Evolutionary conservation across 1,140 invertebrate genomes (phyloP).

Genomic region (Goniozus legneri): DNA sequence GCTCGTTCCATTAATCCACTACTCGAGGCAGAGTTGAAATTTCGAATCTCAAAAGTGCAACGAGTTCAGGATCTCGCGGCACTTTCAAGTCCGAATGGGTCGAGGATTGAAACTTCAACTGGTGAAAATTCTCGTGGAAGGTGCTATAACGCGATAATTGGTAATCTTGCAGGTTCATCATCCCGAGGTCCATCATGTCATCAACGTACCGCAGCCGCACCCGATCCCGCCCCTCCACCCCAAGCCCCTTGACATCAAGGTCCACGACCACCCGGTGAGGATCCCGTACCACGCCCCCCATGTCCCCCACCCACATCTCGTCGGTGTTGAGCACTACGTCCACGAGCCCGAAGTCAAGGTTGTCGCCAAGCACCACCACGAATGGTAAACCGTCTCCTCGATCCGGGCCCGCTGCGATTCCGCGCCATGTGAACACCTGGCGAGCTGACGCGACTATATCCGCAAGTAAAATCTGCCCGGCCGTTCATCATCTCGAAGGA

Average conservation of each 20-base stretch:
- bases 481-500: too few species aligned
- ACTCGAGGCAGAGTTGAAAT: too few species aligned
- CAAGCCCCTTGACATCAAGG: slow-evolving; percentile 39
- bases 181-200: slow-evolving; percentile 35
- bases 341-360: slow-evolving; percentile 40
- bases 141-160: background rate
- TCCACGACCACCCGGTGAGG: slow-evolving; percentile 28
- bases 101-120: too few species aligned
- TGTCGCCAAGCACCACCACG: slow-evolving; percentile 34
- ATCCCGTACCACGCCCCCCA: slow-evolving; percentile 36
- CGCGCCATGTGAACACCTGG: too few species aligned
- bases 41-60: too few species aligned
- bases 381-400: slow-evolving; percentile 32
- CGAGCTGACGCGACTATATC: too few species aligned
- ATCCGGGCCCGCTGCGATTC: too few species aligned
- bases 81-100: too few species aligned
- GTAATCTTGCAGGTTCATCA: slow-evolving; percentile 25
- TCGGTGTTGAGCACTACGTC: slow-evolving; percentile 35
- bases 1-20: too few species aligned
- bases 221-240: slow-evolving; percentile 43
- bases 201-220: slow-evolving; percentile 39
- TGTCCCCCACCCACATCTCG: slow-evolving; percentile 40
- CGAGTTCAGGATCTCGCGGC: too few species aligned
- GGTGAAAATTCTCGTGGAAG: too few species aligned
- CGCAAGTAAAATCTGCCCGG: too few species aligned